Evolutionary conservation across 2,113 vertebrate genomes (phyloP).

Genomic region (Onychostruthus taczanowskii): DNA sequence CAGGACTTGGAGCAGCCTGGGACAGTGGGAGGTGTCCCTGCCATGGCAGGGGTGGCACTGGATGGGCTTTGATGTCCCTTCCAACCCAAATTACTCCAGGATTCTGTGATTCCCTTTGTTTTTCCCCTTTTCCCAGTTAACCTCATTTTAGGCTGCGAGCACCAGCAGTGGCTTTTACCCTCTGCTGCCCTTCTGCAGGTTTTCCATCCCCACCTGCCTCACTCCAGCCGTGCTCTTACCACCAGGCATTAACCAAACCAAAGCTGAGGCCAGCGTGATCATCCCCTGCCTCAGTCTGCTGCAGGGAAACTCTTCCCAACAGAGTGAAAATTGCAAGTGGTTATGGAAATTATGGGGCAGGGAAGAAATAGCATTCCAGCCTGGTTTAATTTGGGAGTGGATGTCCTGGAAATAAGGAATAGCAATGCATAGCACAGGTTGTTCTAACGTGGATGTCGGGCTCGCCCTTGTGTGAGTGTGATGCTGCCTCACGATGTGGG

Average conservation of each 20-base stretch:
- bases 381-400: slow-evolving; percentile 11
- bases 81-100: neutral
- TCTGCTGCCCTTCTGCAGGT: neutral
- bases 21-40: neutral
- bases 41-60: accelerated
- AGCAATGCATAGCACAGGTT: neutral
- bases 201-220: neutral
- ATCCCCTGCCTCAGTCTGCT: neutral
- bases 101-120: neutral
- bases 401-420: neutral
- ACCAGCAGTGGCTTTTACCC: neutral
- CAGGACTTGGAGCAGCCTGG: neutral
- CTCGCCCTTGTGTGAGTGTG: neutral
- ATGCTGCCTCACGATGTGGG: neutral
- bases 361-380: neutral
- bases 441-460: neutral
- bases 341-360: slow-evolving; percentile 21
- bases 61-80: neutral
- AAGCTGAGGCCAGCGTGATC: neutral
- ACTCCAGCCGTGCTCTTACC: accelerated
- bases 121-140: neutral
- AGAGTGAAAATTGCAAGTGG: neutral
- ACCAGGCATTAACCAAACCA: neutral
- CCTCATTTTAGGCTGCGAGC: neutral
- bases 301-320: neutral